Evolutionary conservation across 2,797 vertebrate genomes (phyloP), one percentile per base, ranked within the genome.

Genomic region (Diplodus sargus): DNA sequence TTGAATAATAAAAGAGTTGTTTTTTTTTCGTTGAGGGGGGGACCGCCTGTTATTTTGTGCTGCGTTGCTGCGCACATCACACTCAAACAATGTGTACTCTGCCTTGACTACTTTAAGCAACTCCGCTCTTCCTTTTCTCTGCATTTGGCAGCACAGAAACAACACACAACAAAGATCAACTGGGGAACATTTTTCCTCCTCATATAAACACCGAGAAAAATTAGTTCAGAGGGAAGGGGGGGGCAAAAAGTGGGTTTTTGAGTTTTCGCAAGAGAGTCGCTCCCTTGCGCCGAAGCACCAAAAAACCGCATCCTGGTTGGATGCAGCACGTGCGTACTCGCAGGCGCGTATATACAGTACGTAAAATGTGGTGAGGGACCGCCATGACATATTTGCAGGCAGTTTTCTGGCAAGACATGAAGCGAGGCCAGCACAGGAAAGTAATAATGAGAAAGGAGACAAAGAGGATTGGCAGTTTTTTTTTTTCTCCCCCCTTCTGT

Each of bases 391-490:
- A 86, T 87, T 83, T 88, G 57, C 70, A 70, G 60, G 75, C 57
- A 30, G 60, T 60, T 77, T 82, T 79, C 83, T 89, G 88, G 87
- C 86, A 86, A 48, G 67, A 88, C 85, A 88, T 89, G 68, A 91
- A 91, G 79, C 52, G 9, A 78, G 52, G 70, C 20, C 49, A 82
- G 76, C 43, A 72, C 28, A 22, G 76, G 67, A 58, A 75, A 83
- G 48, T 69, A 82, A 70, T 82, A 85, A 90, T 88, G 83, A 85
- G 74, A 81, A 58, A 72, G 52, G 58, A 82, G 61, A 87, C 77
- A 88, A 85, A 85, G 51, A 42, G 59, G 39, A 85, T 83, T 87
- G 82, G 59, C 70, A 74, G 16, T 18, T 53, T 62, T 52, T 77
- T 60, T 70, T 64, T 34, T 7, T 11, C 3, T 0, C 17, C 17